Evolutionary conservation across 2,888 invertebrate species (phyloP).

Genomic region (Chymomyza amoena): DNA sequence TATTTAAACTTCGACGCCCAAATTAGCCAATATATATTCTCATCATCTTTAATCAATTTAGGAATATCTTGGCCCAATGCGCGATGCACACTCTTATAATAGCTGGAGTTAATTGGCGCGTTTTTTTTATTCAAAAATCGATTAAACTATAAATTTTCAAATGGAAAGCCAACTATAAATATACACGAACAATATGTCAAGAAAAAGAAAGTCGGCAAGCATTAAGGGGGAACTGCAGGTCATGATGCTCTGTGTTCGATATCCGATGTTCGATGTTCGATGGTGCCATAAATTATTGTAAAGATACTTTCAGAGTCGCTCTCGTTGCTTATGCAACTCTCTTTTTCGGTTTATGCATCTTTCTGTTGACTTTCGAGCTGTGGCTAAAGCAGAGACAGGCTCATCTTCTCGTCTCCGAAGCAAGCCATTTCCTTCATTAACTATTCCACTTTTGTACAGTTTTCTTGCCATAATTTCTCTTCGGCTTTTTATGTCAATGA

Average conservation of each 20-base stretch:
- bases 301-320: conserved; percentile 29
- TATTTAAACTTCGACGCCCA: background rate
- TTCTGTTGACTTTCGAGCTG: conserved; percentile 24
- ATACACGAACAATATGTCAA: background rate
- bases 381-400: conserved; percentile 1
- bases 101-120: background rate
- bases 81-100: background rate
- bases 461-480: conserved; percentile 60
- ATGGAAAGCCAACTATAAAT: background rate
- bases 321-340: conserved; percentile 4
- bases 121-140: background rate
- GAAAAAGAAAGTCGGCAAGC: background rate
- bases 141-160: background rate
- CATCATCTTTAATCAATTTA: background rate
- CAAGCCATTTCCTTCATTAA: conserved; percentile 67
- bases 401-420: conserved; percentile 32
- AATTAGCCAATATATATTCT: background rate
- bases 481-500: conserved; percentile 18
- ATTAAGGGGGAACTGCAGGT: background rate
- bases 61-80: background rate
- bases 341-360: conserved; percentile 59
- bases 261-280: conserved; percentile 38
- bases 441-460: conserved; percentile 57
- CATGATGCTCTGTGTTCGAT: background rate
- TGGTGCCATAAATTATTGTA: conserved; percentile 63